Evolutionary conservation across 2,113 vertebrate genomes (phyloP).

Genomic region (Salvelinus sp.): DNA sequence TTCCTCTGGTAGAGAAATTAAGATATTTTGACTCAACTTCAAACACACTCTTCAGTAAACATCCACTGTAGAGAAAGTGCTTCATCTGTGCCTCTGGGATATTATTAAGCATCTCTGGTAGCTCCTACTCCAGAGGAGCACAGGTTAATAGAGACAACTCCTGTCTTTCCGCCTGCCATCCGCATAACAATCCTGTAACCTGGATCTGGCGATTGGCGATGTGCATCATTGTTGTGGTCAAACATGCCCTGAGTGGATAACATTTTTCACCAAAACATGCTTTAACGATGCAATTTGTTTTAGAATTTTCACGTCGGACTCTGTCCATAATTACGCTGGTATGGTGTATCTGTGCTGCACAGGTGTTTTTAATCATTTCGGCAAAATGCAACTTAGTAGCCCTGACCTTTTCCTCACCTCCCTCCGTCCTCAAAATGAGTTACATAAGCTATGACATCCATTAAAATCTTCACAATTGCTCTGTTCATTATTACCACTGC

Average conservation of each 20-base stretch:
- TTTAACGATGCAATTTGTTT: background rate
- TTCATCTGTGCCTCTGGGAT: slow-evolving; percentile 99
- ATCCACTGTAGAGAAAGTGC: slow-evolving; percentile 88
- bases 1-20: slow-evolving; percentile 87
- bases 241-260: slow-evolving; percentile 34
- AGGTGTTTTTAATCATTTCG: slow-evolving; percentile 30
- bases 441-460: slow-evolving; percentile 40
- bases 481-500: slow-evolving; percentile 41
- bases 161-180: slow-evolving; percentile 80
- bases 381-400: slow-evolving; percentile 7
- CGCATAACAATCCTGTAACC: slow-evolving; percentile 74
- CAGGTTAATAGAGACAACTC: slow-evolving; percentile 84
- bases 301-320: slow-evolving; percentile 17
- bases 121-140: slow-evolving; percentile 79
- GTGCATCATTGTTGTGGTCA: slow-evolving; percentile 66
- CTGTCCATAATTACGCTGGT: background rate
- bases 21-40: slow-evolving; percentile 97
- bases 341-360: background rate
- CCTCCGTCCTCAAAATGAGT: slow-evolving; percentile 30
- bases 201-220: slow-evolving; percentile 64
- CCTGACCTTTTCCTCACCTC: slow-evolving; percentile 56
- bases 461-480: slow-evolving; percentile 49
- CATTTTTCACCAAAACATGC: slow-evolving; percentile 27
- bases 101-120: slow-evolving; percentile 96
- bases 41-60: slow-evolving; percentile 95